A percentile compares a stretch with the other conserved stretches of the same genome.
Evolutionary conservation across 2,888 invertebrate genomes (phyloP).

Genomic region (Penaeus monodon): DNA sequence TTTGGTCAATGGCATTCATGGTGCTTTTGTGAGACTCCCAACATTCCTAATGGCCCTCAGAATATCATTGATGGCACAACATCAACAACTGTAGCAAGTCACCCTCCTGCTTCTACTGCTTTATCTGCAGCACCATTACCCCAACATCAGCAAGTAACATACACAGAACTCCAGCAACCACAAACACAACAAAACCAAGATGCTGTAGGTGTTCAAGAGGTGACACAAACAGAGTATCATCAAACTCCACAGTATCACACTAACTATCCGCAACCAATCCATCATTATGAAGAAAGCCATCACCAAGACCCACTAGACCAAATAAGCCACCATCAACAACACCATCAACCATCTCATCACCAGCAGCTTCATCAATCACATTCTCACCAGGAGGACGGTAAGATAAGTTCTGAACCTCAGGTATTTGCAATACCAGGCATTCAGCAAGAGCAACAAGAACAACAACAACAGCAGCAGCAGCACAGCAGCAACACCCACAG

Average conservation of each 20-base stretch:
- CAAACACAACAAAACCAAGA: conserved; percentile 40
- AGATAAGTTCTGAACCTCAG: conserved; percentile 26
- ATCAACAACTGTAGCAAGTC: conserved; percentile 20
- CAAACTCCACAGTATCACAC: conserved; percentile 46
- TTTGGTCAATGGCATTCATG: conserved; percentile 64
- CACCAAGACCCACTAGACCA: conserved; percentile 32
- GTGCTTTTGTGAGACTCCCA: conserved; percentile 64
- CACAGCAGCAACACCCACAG: conserved; percentile 10
- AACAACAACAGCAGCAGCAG: conserved; percentile 18
- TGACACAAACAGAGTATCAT: conserved; percentile 43
- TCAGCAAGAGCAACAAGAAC: conserved; percentile 22
- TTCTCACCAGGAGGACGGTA: conserved; percentile 15
- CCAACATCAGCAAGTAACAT: conserved; percentile 37
- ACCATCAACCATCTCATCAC: conserved; percentile 14
- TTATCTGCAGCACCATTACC: conserved; percentile 24
- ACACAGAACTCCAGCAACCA: conserved; percentile 49
- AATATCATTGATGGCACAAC: conserved; percentile 26
- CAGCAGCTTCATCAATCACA: conserved; percentile 43
- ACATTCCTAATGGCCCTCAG: conserved; percentile 44
- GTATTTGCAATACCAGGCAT: conserved; percentile 34
- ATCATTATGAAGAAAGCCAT: conserved; percentile 54
- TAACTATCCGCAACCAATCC: conserved; percentile 43
- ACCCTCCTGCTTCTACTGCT: conserved; percentile 19
- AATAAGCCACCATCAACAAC: conserved; percentile 29
- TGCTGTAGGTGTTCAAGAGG: conserved; percentile 42